phyloP scores from a whole-genome alignment of 2,888 invertebrate genomes.

The Melipona bicolor region DNA sequence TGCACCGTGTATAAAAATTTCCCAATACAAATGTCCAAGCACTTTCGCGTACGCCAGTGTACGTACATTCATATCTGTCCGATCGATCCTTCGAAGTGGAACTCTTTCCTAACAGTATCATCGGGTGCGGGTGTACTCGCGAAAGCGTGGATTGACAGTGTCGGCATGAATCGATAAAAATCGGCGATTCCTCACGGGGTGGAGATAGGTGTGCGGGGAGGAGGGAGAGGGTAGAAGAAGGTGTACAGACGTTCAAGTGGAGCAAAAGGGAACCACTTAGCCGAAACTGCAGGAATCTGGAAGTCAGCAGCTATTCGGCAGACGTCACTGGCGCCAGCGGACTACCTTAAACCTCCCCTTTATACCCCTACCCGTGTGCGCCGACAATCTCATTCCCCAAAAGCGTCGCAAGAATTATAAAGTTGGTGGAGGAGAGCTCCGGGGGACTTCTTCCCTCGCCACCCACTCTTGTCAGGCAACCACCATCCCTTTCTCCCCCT shows the following conservation, averaged over 20 bases:
- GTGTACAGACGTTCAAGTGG: constrained; percentile 71
- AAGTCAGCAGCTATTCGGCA: constrained; percentile 82
- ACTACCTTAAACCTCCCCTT: constrained; percentile 79
- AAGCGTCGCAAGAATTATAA: constrained; percentile 84
- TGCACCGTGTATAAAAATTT: not conserved
- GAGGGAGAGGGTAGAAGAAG: constrained; percentile 59
- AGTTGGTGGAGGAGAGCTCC: constrained; percentile 78
- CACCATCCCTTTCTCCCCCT: constrained; percentile 30
- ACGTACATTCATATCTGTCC: not conserved
- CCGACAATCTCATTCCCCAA: constrained; percentile 81
- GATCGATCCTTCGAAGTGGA: not conserved
- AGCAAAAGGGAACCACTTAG: constrained; percentile 80
- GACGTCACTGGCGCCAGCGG: constrained; percentile 83
- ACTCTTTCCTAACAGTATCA: not conserved
- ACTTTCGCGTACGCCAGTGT: not conserved
- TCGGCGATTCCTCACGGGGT: constrained; percentile 42
- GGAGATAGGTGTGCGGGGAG: constrained; percentile 34
- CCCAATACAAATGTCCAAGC: not conserved
- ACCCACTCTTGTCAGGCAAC: constrained; percentile 62
- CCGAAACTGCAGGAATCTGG: constrained; percentile 80
- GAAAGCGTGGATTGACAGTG: not conserved
- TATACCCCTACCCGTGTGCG: constrained; percentile 60
- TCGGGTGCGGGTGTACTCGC: not conserved
- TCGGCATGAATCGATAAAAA: constrained; percentile 53
- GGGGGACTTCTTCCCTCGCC: constrained; percentile 65